A percentile compares a stretch with the other conserved stretches of the same genome.
These are phyloP conservation scores for Sebastolobus alascanus DNA, from an alignment of 2,797 vertebrate species.

Conservation along the genomic window DNA sequence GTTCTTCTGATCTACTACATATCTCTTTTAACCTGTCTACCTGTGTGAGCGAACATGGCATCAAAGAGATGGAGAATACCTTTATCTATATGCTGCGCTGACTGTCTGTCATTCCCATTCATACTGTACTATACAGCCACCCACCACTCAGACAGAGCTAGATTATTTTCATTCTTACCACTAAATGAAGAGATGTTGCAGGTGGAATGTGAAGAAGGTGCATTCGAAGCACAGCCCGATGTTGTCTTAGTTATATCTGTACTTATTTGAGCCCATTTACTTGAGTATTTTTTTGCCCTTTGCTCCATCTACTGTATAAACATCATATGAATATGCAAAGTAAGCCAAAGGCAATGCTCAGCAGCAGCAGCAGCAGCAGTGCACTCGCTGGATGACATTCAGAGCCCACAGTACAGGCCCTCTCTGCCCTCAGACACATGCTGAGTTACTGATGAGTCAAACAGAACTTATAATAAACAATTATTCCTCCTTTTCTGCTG, in stretches of 20 bases:
- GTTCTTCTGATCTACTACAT: slow-evolving; percentile 59
- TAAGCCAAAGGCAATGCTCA: slow-evolving; percentile 40
- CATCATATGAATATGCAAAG: slow-evolving; percentile 62
- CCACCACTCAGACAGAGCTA: slow-evolving; percentile 9
- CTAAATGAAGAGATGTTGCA: neutral
- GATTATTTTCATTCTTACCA: slow-evolving; percentile 9
- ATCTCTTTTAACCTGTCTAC: slow-evolving; percentile 64
- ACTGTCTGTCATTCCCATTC: slow-evolving; percentile 39
- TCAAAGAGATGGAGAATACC: slow-evolving; percentile 62
- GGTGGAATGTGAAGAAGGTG: slow-evolving; percentile 2
- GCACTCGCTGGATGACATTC: slow-evolving; percentile 50
- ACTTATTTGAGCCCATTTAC: neutral
- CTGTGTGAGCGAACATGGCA: slow-evolving; percentile 51
- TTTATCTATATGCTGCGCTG: slow-evolving; percentile 46
- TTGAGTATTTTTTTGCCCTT: slow-evolving; percentile 41
- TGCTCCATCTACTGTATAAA: slow-evolving; percentile 42
- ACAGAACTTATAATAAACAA: slow-evolving; percentile 18
- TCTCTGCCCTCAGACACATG: slow-evolving; percentile 35
- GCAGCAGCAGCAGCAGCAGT: neutral
- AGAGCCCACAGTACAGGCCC: slow-evolving; percentile 24
- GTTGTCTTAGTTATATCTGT: neutral
- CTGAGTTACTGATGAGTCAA: slow-evolving; percentile 51
- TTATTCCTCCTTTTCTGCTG: slow-evolving; percentile 12
- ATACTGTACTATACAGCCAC: slow-evolving; percentile 16
- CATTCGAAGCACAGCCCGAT: neutral